Evolutionary conservation across 2,888 invertebrate species (phyloP).

Genomic region (Darwinula stevensoni): DNA sequence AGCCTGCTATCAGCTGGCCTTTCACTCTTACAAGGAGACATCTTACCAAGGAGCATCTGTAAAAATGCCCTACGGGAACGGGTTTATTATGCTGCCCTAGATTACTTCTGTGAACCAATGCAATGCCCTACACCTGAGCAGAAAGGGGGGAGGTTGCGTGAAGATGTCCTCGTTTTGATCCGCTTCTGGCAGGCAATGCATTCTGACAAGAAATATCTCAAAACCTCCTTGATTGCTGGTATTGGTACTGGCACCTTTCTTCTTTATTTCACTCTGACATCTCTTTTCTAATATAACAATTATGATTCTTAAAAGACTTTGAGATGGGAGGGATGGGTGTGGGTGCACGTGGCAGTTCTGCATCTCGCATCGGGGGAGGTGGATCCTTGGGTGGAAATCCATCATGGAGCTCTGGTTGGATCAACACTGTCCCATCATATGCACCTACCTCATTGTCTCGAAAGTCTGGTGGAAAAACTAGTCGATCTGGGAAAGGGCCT

Average conservation of each 20-base stretch:
- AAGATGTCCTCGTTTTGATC: conserved; percentile 61
- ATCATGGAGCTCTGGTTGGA: conserved; percentile 38
- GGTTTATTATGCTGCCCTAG: conserved; percentile 75
- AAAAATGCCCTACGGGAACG: conserved; percentile 80
- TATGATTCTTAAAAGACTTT: too few relatives aligned
- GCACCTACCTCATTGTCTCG: conserved; percentile 28
- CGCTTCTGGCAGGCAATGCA: conserved; percentile 92
- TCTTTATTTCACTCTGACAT: too few relatives aligned
- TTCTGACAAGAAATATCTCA: conserved; percentile 68
- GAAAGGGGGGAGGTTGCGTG: conserved; percentile 38
- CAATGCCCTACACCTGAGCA: conserved; percentile 47
- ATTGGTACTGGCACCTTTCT: too few relatives aligned
- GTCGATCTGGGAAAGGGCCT: neutral
- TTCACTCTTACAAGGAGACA: conserved; percentile 73
- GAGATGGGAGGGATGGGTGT: too few relatives aligned
- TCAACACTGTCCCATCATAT: conserved; percentile 61
- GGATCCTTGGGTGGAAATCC: neutral
- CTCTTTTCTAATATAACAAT: too few relatives aligned
- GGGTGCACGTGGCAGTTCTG: too few relatives aligned
- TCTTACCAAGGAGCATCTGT: conserved; percentile 37
- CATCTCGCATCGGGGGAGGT: too few relatives aligned
- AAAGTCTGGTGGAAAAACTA: neutral
- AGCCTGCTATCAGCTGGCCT: conserved; percentile 68
- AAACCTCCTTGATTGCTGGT: conserved; percentile 50
- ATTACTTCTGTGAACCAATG: conserved; percentile 78